A percentile compares a stretch with the other conserved stretches of the same genome.
phyloP scores from a whole-genome alignment of 2,888 invertebrate genomes.

The Helobdella robusta region DNA sequence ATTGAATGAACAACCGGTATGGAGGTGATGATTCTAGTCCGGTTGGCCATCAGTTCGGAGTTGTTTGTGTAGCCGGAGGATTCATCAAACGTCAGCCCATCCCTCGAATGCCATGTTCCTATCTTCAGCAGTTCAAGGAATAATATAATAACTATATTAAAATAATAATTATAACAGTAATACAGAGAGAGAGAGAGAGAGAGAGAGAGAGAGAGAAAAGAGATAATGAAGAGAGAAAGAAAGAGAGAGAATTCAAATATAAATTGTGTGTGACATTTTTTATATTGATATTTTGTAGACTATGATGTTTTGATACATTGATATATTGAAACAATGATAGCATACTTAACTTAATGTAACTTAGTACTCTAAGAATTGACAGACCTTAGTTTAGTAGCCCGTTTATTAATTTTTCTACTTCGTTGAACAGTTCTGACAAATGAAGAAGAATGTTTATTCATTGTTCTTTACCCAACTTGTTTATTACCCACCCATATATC shows the following conservation, averaged over 20 bases:
- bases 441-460: too few relatives aligned
- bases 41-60: conserved; percentile 2
- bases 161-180: not conserved
- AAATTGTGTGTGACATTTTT: too few relatives aligned
- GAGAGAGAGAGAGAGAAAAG: not conserved
- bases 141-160: not conserved
- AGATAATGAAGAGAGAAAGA: not conserved
- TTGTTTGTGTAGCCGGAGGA: conserved; percentile 17
- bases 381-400: too few relatives aligned
- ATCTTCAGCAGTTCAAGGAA: conserved; percentile 3
- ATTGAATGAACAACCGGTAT: conserved; percentile 6
- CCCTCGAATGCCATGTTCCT: conserved; percentile 14
- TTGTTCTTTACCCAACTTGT: too few relatives aligned
- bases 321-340: too few relatives aligned
- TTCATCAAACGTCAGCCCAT: not conserved
- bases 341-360: too few relatives aligned
- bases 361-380: too few relatives aligned
- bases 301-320: too few relatives aligned
- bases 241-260: not conserved
- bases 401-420: too few relatives aligned
- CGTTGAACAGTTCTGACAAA: too few relatives aligned
- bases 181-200: not conserved
- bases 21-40: conserved; percentile 13
- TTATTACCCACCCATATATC: too few relatives aligned
- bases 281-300: too few relatives aligned